Evolutionary conservation across 2,797 vertebrate species (phyloP), one percentile per base, ranked within the genome.

Genomic region (Menidia menidia): DNA sequence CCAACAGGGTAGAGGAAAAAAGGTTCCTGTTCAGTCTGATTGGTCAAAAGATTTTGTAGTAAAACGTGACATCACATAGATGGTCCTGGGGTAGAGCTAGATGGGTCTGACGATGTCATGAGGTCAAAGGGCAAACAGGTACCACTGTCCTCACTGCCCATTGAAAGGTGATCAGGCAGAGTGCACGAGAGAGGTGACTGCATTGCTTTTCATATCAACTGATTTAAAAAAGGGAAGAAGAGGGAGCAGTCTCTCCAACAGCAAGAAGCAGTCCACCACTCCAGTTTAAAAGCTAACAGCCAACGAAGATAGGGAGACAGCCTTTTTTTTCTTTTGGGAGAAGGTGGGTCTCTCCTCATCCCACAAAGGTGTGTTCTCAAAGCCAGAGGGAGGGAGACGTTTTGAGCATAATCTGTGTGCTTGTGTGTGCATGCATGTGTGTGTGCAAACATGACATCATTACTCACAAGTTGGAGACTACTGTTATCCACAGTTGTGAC

Each of bases 391-490:
- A 93, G 90, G 92, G 92, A 92, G 92, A 92, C 90, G 88, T 90
- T 90, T 82, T 64, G 86, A 91, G 89, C 88, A 80, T 71, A 75
- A 82, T 48, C 80, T 55, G 8, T 60, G 66, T 52, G 61, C 66
- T 25, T 57, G 63, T 70, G 81, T 55, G 53, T 71, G 69, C 74
- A 74, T 90, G 88, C 75, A 58, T 80, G 50, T 82, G 74, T 80
- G 86, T 87, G 83, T 87, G 92, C 88, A 94, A 93, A 94, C 93
- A 93, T 94, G 93, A 95, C 94, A 95, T 95, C 94, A 94, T 95
- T 95, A 95, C 94, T 95, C 94, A 95, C 93, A 90, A 89, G 87
- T 91, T 87, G 90, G 88, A 91, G 92, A 92, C 85, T 89, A 89
- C 75, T 89, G 71, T 90, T 91, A 94, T 93, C 92, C 93, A 87